Percentiles rank a stretch among this genome's conserved stretches.
Conservation (phyloP, 1,140 invertebrate genomes). For the Temnothorax nylanderi region DNA sequence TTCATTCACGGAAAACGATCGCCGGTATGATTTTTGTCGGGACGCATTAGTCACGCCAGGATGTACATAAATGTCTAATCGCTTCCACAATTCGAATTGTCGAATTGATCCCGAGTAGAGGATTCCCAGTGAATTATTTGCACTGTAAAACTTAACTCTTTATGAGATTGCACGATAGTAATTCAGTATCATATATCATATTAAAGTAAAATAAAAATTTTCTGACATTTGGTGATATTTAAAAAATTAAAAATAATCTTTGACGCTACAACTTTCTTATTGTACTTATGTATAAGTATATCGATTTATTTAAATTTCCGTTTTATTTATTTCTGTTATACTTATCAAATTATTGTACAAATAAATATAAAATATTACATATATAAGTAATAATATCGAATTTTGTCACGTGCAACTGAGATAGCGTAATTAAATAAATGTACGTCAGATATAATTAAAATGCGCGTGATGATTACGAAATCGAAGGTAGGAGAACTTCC, state of each 20-base stretch:
- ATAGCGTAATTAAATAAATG: conserved; percentile 5
- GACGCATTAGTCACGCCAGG: conserved; percentile 10
- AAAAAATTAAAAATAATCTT: background rate
- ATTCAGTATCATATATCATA: conserved; percentile 1
- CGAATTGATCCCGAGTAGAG: background rate
- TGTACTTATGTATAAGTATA: background rate
- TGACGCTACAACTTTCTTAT: background rate
- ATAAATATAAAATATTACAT: background rate
- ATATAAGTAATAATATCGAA: background rate
- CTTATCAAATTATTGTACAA: background rate
- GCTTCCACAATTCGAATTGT: background rate
- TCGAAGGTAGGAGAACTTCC: conserved; percentile 44
- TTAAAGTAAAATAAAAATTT: background rate
- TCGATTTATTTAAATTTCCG: background rate
- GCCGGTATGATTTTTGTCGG: background rate
- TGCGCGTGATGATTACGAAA: conserved; percentile 2
- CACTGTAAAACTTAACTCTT: background rate
- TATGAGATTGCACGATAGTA: background rate
- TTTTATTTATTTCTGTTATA: background rate
- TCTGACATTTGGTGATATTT: background rate
- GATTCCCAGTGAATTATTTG: background rate
- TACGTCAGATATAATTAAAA: background rate
- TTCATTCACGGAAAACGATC: conserved; percentile 3
- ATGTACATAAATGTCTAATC: background rate
- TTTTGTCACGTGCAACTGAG: background rate